A percentile compares a stretch with the other conserved stretches of the same genome.
Conservation (phyloP, 2,888 invertebrate genomes). For the Melinopterus prodromus region DNA sequence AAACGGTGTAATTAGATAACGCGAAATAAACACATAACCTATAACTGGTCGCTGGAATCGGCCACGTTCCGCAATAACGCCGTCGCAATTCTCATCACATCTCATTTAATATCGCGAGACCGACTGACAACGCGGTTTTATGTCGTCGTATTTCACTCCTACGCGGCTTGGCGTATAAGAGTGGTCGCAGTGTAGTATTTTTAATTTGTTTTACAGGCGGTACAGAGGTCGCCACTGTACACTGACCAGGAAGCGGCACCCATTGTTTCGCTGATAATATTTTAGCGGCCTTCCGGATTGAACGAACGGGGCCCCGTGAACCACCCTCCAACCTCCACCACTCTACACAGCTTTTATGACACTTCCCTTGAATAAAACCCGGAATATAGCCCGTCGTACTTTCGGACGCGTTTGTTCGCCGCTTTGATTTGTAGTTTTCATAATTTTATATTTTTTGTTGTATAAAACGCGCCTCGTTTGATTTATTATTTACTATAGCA, state of each 20-base stretch:
- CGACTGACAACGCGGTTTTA: conserved; percentile 53
- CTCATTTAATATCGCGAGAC: conserved; percentile 54
- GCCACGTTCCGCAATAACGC: conserved; percentile 36
- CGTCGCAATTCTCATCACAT: conserved; percentile 51
- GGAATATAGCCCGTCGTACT: conserved; percentile 24
- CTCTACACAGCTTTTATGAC: conserved; percentile 50
- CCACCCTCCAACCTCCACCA: conserved; percentile 40
- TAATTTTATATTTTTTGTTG: conserved; percentile 35
- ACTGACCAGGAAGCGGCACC: conserved; percentile 56
- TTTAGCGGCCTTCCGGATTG: conserved; percentile 57
- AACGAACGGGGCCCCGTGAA: conserved; percentile 39
- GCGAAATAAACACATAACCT: conserved; percentile 35
- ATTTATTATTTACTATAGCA: conserved; percentile 39
- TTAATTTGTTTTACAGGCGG: conserved; percentile 56
- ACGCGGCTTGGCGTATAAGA: conserved; percentile 43
- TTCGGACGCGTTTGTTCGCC: conserved; percentile 34
- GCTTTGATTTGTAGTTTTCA: conserved; percentile 40
- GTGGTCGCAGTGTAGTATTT: conserved; percentile 53
- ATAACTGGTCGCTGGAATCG: conserved; percentile 16
- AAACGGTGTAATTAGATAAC: conserved; percentile 33
- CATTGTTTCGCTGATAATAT: conserved; percentile 59
- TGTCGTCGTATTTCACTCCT: conserved; percentile 49
- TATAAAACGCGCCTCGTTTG: conserved; percentile 26
- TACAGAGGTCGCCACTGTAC: conserved; percentile 52
- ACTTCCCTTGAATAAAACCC: conserved; percentile 49